A percentile compares a stretch with the other conserved stretches of the same genome.
Conservation (phyloP, 1,140 invertebrate species). For the Chlorops oryzae region DNA sequence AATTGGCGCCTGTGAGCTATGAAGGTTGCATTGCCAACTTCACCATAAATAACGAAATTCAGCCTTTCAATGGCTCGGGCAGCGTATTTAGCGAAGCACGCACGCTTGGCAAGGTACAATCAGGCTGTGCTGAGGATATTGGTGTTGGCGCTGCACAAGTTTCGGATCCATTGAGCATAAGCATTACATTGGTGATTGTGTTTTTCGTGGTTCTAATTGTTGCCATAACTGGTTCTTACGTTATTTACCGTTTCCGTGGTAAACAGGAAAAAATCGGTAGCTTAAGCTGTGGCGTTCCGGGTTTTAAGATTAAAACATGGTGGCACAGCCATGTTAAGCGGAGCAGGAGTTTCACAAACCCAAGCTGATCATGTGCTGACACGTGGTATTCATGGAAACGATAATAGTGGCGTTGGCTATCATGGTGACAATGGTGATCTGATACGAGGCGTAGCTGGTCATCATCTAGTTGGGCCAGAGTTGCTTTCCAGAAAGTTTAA, state of each 20-base stretch:
- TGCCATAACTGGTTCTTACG: conserved; percentile 80
- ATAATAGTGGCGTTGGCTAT: conserved; percentile 53
- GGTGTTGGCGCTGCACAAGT: conserved; percentile 68
- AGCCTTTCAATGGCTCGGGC: conserved; percentile 81
- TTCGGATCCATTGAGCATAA: conserved; percentile 81
- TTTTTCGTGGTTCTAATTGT: conserved; percentile 87
- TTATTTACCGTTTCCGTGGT: conserved; percentile 78
- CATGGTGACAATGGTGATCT: conserved; percentile 63
- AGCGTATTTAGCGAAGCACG: conserved; percentile 67
- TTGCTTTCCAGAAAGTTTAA: conserved; percentile 81
- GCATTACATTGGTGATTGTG: conserved; percentile 86
- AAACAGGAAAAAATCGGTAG: conserved; percentile 72
- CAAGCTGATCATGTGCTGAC: conserved; percentile 54
- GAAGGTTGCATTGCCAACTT: conserved; percentile 87
- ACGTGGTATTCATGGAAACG: conserved; percentile 44
- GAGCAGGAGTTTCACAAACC: conserved; percentile 53
- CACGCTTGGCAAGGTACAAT: conserved; percentile 61
- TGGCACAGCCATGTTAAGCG: conserved; percentile 53
- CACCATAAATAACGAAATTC: conserved; percentile 79
- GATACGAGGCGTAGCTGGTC: conserved; percentile 58
- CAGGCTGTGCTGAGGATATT: conserved; percentile 63
- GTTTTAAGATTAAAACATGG: conserved; percentile 61
- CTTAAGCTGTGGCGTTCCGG: conserved; percentile 49
- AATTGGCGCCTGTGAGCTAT: conserved; percentile 56
- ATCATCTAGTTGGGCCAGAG: conserved; percentile 71